Percentiles rank a stretch among this genome's conserved stretches.
These are phyloP conservation scores for Hypolimnas misippus DNA, from an alignment of 2,888 invertebrate species.

Conservation along the genomic window DNA sequence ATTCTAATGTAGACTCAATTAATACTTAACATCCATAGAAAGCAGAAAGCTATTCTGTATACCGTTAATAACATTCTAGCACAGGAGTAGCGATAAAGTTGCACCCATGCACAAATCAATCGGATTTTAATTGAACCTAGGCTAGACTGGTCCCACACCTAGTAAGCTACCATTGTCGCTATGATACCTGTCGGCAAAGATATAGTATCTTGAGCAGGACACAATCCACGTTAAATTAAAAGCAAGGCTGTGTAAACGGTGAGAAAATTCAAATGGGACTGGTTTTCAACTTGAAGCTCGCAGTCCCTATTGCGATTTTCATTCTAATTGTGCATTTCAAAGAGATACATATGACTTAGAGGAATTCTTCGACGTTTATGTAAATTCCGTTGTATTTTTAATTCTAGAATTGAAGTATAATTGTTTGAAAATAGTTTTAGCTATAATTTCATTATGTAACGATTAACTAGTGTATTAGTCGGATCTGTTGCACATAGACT, in stretches of 20 bases:
- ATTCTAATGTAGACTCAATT: slow-evolving; percentile 24
- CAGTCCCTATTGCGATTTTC: slow-evolving; percentile 25
- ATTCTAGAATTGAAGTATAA: not conserved
- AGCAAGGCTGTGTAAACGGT: slow-evolving; percentile 28
- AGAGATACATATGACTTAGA: slow-evolving; percentile 12
- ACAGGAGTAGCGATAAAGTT: slow-evolving; percentile 16
- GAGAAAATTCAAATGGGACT: slow-evolving; percentile 33
- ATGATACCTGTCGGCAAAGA: not conserved
- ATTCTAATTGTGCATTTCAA: slow-evolving; percentile 24
- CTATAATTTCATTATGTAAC: too few relatives aligned
- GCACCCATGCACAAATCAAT: slow-evolving; percentile 54
- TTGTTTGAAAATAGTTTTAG: not conserved
- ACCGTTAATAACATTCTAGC: slow-evolving; percentile 17
- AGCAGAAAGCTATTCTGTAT: slow-evolving; percentile 25
- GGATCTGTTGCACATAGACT: too few relatives aligned
- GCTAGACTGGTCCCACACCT: slow-evolving; percentile 18
- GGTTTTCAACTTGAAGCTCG: slow-evolving; percentile 26
- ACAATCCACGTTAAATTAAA: slow-evolving; percentile 27
- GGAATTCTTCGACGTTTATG: too few relatives aligned
- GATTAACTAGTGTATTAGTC: too few relatives aligned
- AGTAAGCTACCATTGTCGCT: slow-evolving; percentile 10
- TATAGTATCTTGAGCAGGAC: slow-evolving; percentile 12
- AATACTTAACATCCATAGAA: slow-evolving; percentile 22
- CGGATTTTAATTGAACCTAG: slow-evolving; percentile 42
- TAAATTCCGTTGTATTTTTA: not conserved